Percentiles rank a stretch among this genome's conserved stretches.
phyloP scores from a whole-genome alignment of 2,888 invertebrate genomes.

The Papilio protenor region DNA sequence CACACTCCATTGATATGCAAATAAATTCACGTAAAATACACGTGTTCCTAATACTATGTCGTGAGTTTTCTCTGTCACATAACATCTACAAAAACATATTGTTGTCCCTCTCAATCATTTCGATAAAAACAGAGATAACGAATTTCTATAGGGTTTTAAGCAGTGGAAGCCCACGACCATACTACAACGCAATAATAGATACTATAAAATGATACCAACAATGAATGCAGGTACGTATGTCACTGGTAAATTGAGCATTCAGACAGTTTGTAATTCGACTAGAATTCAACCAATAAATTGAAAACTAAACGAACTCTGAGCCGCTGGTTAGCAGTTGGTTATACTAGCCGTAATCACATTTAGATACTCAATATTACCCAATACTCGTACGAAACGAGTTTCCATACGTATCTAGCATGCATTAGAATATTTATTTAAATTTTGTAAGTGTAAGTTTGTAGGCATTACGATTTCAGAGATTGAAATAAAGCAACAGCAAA shows the following conservation, averaged over 20 bases:
- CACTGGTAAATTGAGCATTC: no score
- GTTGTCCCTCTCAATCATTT: not conserved
- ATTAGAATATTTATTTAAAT: constrained; percentile 7
- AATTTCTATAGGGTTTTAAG: no score
- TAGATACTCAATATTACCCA: constrained; percentile 1
- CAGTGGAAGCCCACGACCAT: no score
- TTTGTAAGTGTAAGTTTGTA: not conserved
- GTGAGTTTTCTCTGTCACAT: not conserved
- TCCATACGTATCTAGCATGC: not conserved
- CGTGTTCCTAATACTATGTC: not conserved
- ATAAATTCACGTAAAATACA: not conserved
- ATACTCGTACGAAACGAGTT: not conserved
- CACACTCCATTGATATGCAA: constrained; percentile 2
- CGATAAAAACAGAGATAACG: not conserved
- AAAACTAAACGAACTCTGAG: not conserved
- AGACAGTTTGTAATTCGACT: not conserved
- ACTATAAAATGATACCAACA: not conserved
- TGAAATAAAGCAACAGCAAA: not conserved
- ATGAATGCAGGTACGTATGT: not conserved
- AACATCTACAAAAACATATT: not conserved
- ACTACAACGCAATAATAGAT: not conserved
- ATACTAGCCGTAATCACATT: not conserved
- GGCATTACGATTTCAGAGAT: not conserved
- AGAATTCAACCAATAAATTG: not conserved
- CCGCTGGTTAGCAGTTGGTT: not conserved